phyloP scores from a whole-genome alignment of 2,113 vertebrate genomes.

The Alosa alosa region DNA sequence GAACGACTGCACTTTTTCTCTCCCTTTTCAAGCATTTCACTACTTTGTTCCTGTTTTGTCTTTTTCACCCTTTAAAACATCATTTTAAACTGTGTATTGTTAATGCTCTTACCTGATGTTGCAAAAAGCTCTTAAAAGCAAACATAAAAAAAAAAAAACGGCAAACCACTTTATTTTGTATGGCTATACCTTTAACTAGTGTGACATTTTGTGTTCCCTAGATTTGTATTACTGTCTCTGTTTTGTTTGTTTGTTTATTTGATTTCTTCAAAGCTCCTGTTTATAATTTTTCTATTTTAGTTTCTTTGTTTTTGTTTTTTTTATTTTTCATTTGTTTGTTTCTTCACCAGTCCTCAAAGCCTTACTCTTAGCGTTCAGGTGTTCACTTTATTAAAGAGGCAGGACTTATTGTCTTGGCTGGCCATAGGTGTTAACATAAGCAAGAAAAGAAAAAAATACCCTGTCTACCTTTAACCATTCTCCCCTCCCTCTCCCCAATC shows the following conservation, averaged over 20 bases:
- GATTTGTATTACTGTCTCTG: slow-evolving; percentile 25
- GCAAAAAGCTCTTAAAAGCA: slow-evolving; percentile 35
- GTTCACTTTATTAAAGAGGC: slow-evolving; percentile 66
- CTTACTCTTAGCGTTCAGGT: slow-evolving; percentile 74
- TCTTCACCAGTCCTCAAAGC: slow-evolving; percentile 68
- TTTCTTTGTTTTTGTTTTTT: slow-evolving; percentile 48
- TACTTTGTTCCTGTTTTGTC: neutral
- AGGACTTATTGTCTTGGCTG: neutral
- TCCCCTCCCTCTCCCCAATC: neutral
- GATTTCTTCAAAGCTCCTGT: neutral
- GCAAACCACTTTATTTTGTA: slow-evolving; percentile 59
- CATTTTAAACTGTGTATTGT: slow-evolving; percentile 56
- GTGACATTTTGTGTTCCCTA: slow-evolving; percentile 49
- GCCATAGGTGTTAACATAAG: neutral
- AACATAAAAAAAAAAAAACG: slow-evolving; percentile 24
- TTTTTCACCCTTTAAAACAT: slow-evolving; percentile 28
- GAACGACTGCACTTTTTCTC: slow-evolving; percentile 66
- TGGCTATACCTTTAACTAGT: slow-evolving; percentile 47
- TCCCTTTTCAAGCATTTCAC: slow-evolving; percentile 5
- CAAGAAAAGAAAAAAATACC: neutral
- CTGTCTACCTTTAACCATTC: neutral
- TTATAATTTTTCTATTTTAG: slow-evolving; percentile 37
- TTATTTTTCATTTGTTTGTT: slow-evolving; percentile 53
- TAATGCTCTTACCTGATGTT: slow-evolving; percentile 48
- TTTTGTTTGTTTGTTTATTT: neutral